Conservation (phyloP, 2,113 vertebrate species). For the Macquaria australasica region DNA sequence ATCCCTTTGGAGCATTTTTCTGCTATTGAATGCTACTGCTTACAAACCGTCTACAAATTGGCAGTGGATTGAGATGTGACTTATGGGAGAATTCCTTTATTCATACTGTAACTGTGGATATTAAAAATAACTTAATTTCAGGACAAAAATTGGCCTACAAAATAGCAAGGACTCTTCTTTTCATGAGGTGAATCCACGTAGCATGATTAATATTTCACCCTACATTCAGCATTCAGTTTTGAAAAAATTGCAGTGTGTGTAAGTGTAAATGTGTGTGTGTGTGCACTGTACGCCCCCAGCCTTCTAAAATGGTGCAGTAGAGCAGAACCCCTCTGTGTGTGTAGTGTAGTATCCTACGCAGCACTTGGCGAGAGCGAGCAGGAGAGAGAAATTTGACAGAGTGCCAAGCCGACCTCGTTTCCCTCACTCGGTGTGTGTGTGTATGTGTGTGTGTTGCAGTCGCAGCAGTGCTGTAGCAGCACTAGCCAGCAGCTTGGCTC, state of each 20-base stretch:
- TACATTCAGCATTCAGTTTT: slow-evolving; percentile 42
- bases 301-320: slow-evolving; percentile 76
- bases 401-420: slow-evolving; percentile 80
- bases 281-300: slow-evolving; percentile 46
- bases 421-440: slow-evolving; percentile 47
- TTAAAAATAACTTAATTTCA: background rate
- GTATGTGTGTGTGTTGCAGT: slow-evolving; percentile 67
- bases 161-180: slow-evolving; percentile 32
- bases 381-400: slow-evolving; percentile 74
- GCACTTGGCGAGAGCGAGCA: slow-evolving; percentile 60
- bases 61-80: background rate
- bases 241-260: background rate
- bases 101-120: background rate
- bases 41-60: slow-evolving; percentile 51
- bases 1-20: slow-evolving; percentile 27
- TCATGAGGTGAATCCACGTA: slow-evolving; percentile 38
- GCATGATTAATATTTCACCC: slow-evolving; percentile 35
- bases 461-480: slow-evolving; percentile 70
- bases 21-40: slow-evolving; percentile 3
- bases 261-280: slow-evolving; percentile 29
- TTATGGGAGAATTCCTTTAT: background rate
- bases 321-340: slow-evolving; percentile 66
- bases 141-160: background rate
- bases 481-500: slow-evolving; percentile 72
- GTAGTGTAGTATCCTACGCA: slow-evolving; percentile 73